Evolutionary conservation across 2,113 vertebrate genomes (phyloP).

Genomic region (Nothobranchius kuhntae): DNA sequence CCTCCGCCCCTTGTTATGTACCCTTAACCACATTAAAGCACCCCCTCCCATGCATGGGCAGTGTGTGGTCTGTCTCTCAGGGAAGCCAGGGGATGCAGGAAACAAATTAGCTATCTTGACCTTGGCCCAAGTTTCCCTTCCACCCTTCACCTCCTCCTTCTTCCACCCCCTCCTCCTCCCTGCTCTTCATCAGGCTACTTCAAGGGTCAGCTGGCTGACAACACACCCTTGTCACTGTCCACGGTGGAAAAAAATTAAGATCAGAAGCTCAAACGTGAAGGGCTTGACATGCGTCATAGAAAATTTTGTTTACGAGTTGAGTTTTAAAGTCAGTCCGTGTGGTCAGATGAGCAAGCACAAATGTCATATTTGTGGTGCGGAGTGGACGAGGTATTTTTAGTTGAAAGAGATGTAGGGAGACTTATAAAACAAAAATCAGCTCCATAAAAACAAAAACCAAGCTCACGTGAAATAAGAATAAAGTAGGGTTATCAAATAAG

Average conservation of each 20-base stretch:
- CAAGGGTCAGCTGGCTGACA: conserved; percentile 76
- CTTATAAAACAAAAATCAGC: neutral
- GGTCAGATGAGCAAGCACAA: conserved; percentile 28
- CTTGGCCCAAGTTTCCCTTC: conserved; percentile 80
- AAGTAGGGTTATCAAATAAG: neutral
- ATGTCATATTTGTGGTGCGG: conserved; percentile 13
- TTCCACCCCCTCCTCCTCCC: conserved; percentile 40
- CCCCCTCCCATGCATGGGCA: conserved; percentile 59
- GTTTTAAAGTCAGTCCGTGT: conserved; percentile 49
- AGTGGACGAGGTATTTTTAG: conserved; percentile 13
- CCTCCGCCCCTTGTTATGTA: conserved; percentile 59
- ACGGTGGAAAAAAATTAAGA: conserved; percentile 57
- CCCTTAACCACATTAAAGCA: conserved; percentile 72
- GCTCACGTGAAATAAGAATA: conserved; percentile 5
- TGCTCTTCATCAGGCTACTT: conserved; percentile 75
- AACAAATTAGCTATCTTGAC: conserved; percentile 85
- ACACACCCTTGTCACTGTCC: conserved; percentile 62
- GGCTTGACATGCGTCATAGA: conserved; percentile 34
- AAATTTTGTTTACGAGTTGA: conserved; percentile 42
- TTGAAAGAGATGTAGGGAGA: neutral
- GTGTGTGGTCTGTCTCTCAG: conserved; percentile 79
- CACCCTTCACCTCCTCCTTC: conserved; percentile 45
- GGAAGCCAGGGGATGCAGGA: conserved; percentile 74
- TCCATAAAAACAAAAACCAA: neutral
- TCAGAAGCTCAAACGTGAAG: conserved; percentile 18